Percentiles rank a stretch among this genome's conserved stretches.
Evolutionary conservation across 2,797 vertebrate genomes (phyloP).

Genomic region (Myotis pilosus): DNA sequence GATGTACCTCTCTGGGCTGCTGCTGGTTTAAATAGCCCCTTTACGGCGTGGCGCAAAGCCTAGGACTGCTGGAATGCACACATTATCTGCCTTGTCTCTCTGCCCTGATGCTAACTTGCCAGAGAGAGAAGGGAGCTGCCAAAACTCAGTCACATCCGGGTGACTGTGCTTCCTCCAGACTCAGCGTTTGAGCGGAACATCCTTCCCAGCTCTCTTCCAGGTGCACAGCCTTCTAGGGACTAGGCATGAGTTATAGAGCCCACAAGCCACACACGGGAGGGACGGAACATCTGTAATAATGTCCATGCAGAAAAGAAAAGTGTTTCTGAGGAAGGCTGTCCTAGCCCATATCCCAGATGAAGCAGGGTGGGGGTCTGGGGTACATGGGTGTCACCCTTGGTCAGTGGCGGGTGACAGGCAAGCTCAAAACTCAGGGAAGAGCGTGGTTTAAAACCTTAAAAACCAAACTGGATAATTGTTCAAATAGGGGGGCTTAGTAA

Average conservation of each 20-base stretch:
- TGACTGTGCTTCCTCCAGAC: neutral
- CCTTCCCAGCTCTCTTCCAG: neutral
- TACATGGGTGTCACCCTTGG: neutral
- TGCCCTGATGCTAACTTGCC: neutral
- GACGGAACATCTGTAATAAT: neutral
- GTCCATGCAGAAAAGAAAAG: neutral
- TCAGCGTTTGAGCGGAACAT: fast-evolving
- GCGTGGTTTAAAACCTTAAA: neutral
- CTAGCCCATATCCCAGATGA: neutral
- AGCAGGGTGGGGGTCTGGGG: neutral
- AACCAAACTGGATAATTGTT: neutral
- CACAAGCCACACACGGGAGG: neutral
- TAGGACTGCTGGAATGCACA: neutral
- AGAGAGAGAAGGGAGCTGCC: neutral
- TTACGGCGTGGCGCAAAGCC: neutral
- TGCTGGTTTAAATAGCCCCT: neutral
- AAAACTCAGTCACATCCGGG: neutral
- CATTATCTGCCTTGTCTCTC: neutral
- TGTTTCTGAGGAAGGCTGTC: neutral
- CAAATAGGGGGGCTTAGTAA: neutral
- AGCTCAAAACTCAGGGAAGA: neutral
- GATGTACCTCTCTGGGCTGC: neutral
- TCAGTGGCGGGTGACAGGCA: neutral
- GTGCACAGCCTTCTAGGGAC: neutral
- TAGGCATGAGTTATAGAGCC: neutral